Conservation (phyloP, 2,888 invertebrate species). For the Linyphia triangularis region DNA sequence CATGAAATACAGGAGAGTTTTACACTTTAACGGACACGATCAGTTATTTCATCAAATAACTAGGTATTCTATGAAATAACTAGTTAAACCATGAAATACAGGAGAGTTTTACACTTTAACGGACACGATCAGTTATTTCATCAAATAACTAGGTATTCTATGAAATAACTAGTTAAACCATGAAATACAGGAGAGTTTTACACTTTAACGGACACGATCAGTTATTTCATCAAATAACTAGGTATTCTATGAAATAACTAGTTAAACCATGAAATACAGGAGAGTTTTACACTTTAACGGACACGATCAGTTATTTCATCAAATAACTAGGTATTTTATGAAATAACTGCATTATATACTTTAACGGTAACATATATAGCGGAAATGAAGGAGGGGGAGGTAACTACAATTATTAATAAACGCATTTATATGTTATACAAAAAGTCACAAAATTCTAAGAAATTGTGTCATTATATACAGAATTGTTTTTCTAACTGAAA, state of each 20-base stretch:
- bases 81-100: no score
- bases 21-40: conserved; percentile 66
- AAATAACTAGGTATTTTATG: conserved; percentile 67
- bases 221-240: conserved; percentile 63
- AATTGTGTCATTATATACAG: no score
- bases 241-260: conserved; percentile 68
- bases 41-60: conserved; percentile 65
- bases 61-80: conserved; percentile 39
- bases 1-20: no score
- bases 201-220: conserved; percentile 69
- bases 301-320: conserved; percentile 68
- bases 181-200: conserved; percentile 67
- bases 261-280: no score
- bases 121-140: conserved; percentile 68
- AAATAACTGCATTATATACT: conserved; percentile 67
- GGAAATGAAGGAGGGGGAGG: no score
- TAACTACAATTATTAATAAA: no score
- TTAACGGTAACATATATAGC: conserved; percentile 64
- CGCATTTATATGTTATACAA: no score
- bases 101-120: conserved; percentile 60
- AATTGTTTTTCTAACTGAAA: no score
- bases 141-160: conserved; percentile 70
- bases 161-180: conserved; percentile 54
- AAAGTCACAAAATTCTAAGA: no score
- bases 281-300: conserved; percentile 68